Evolutionary conservation across 2,113 vertebrate genomes (phyloP).

Genomic region (Seriola quinqueradiata): DNA sequence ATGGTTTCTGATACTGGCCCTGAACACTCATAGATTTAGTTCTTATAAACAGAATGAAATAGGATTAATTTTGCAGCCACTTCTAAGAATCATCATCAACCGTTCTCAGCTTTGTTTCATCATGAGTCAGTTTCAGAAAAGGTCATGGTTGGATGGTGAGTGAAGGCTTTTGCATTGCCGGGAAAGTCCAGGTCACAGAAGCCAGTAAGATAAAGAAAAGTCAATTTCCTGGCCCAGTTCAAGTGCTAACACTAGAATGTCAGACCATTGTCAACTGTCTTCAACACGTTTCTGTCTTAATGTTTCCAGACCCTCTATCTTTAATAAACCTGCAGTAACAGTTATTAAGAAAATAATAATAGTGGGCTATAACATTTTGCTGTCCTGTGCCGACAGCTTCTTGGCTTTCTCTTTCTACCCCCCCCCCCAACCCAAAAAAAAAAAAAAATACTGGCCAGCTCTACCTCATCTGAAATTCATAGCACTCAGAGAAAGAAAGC

Average conservation of each 20-base stretch:
- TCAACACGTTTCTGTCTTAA: neutral
- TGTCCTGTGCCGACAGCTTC: neutral
- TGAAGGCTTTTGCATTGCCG: slow-evolving; percentile 10
- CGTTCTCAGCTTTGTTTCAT: neutral
- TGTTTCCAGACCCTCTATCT: neutral
- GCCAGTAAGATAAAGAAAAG: slow-evolving; percentile 2
- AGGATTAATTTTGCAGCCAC: neutral
- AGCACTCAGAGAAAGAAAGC: neutral
- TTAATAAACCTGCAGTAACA: neutral
- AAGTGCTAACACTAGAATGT: slow-evolving; percentile 13
- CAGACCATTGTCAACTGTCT: slow-evolving; percentile 38
- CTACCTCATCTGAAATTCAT: neutral
- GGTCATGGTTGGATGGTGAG: neutral
- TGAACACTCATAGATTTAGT: too few species aligned
- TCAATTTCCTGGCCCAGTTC: slow-evolving; percentile 38
- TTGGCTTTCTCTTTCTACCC: neutral
- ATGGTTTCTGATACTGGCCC: neutral
- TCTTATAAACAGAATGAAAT: neutral
- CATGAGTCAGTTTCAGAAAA: neutral
- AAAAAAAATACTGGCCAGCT: neutral
- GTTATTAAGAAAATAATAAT: slow-evolving; percentile 8
- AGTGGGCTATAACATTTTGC: neutral
- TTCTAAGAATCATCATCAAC: neutral
- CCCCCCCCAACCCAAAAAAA: too few species aligned
- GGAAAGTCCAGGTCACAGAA: neutral